Conservation (phyloP, 2,797 vertebrate genomes). For the Champsocephalus esox region DNA sequence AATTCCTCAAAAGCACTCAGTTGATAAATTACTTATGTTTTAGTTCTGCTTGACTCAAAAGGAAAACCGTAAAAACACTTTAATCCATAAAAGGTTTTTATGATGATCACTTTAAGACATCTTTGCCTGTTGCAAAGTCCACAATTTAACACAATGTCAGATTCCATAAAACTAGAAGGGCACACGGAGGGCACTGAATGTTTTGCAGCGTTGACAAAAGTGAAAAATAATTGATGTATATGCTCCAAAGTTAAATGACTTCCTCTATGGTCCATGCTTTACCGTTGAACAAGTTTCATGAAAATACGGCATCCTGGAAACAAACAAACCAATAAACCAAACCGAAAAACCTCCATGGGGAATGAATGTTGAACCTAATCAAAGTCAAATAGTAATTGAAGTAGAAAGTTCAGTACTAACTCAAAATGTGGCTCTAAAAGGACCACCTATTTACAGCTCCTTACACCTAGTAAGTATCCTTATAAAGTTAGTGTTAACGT, state of each 20-base stretch:
- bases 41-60: background rate
- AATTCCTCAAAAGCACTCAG: background rate
- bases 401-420: background rate
- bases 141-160: background rate
- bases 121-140: background rate
- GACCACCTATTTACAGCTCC: constrained; percentile 28
- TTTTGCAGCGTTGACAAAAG: too few species aligned
- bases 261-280: too few species aligned
- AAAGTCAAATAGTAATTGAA: background rate
- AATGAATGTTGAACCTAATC: background rate
- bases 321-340: too few species aligned
- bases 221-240: too few species aligned
- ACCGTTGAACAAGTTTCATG: too few species aligned
- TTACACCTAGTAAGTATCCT: constrained; percentile 52
- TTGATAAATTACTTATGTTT: background rate
- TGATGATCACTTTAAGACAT: background rate
- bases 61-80: background rate
- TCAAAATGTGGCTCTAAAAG: constrained; percentile 11
- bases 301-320: too few species aligned
- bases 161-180: background rate
- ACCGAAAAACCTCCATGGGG: background rate
- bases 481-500: constrained; percentile 65
- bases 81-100: background rate
- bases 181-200: too few species aligned
- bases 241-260: too few species aligned